These are phyloP conservation scores for human (Homo sapiens) DNA, from an alignment of 2,113 vertebrate genomes.

Conservation along the genomic window DNA sequence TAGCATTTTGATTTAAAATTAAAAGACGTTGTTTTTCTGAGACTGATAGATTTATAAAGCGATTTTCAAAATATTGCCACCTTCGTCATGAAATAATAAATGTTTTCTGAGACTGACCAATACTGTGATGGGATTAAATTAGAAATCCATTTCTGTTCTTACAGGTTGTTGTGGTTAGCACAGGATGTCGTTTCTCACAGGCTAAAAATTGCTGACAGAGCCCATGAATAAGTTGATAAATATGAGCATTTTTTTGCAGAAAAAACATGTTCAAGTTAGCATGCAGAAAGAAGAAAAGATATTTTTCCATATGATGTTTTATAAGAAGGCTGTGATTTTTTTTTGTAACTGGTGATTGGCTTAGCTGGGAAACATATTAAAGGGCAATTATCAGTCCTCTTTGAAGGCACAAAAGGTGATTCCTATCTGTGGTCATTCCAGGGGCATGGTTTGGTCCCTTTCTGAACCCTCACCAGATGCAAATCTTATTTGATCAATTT, in stretches of 20 bases:
- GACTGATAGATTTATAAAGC: constrained; percentile 30
- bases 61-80: constrained; percentile 11
- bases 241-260: neutral
- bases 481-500: neutral
- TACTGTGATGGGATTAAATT: constrained; percentile 38
- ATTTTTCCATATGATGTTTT: neutral
- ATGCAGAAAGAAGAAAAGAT: neutral
- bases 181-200: constrained; percentile 44
- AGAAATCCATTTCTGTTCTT: constrained; percentile 58
- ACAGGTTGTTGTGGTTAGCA: constrained; percentile 41
- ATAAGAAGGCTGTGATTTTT: neutral
- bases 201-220: constrained; percentile 36
- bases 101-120: neutral
- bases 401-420: neutral
- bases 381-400: neutral
- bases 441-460: neutral
- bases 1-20: constrained; percentile 52
- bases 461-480: neutral
- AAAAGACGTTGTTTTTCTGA: constrained; percentile 36
- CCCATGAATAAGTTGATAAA: constrained; percentile 50
- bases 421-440: neutral
- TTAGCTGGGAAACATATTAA: neutral
- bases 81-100: constrained; percentile 23
- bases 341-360: neutral
- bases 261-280: neutral